phyloP scores from a whole-genome alignment of 2,888 invertebrate genomes.

The Heliconius ismenius region DNA sequence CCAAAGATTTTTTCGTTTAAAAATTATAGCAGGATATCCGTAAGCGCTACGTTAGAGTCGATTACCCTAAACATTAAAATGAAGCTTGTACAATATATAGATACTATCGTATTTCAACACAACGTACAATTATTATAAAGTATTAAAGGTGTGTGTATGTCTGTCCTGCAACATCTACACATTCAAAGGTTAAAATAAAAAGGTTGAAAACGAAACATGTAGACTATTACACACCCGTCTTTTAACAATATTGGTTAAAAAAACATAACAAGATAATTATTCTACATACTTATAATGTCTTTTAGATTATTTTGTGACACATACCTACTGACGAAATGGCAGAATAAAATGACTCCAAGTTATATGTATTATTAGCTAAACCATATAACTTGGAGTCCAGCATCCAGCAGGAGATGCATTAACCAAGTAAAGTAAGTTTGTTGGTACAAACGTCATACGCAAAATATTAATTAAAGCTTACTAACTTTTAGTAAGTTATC shows the following conservation, averaged over 20 bases:
- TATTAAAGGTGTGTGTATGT: too few relatives aligned
- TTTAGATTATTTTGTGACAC: not conserved
- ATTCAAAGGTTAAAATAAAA: too few relatives aligned
- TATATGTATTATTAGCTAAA: not conserved
- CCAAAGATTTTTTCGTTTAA: too few relatives aligned
- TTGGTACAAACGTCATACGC: not conserved
- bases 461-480: conserved; percentile 3
- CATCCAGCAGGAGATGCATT: too few relatives aligned
- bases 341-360: not conserved
- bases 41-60: not conserved
- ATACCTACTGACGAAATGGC: not conserved
- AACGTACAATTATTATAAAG: too few relatives aligned
- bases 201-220: too few relatives aligned
- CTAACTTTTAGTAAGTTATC: conserved; percentile 23
- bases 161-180: too few relatives aligned
- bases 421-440: not conserved
- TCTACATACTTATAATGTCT: too few relatives aligned
- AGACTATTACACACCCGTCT: too few relatives aligned
- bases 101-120: not conserved
- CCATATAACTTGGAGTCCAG: too few relatives aligned
- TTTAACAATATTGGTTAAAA: too few relatives aligned
- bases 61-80: not conserved
- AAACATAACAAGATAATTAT: too few relatives aligned
- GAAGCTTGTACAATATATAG: not conserved
- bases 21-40: not conserved